phyloP scores from a whole-genome alignment of 2,113 vertebrate species.

The Mesoclemmys tuberculata region DNA sequence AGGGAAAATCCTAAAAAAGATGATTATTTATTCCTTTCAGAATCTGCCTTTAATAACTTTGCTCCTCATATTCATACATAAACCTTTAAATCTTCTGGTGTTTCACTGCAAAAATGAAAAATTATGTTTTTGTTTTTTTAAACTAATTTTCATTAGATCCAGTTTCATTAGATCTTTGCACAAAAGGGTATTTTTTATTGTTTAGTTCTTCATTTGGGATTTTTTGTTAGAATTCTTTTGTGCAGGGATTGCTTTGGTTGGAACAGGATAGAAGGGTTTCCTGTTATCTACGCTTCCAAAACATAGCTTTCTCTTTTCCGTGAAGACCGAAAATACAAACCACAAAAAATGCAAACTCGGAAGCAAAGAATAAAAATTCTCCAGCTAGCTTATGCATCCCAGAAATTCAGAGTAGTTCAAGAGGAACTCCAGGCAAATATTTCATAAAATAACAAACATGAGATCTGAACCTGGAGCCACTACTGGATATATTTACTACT shows the following conservation, averaged over 20 bases:
- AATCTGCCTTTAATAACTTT: background rate
- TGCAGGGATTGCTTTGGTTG: background rate
- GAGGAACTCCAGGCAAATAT: constrained; percentile 29
- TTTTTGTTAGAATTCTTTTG: background rate
- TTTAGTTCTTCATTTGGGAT: background rate
- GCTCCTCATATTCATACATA: constrained; percentile 17
- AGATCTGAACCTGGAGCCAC: constrained; percentile 31
- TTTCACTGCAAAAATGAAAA: background rate
- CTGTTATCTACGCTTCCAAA: background rate
- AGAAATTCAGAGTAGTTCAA: constrained; percentile 20
- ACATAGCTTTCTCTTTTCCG: background rate
- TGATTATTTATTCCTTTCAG: background rate
- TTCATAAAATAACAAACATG: constrained; percentile 32
- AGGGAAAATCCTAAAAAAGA: background rate
- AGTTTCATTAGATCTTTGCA: background rate
- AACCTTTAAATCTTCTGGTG: background rate
- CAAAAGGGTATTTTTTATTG: background rate
- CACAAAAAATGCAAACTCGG: background rate
- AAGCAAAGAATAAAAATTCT: constrained; percentile 1
- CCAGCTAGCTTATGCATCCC: background rate
- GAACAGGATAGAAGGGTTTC: background rate
- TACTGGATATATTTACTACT: background rate
- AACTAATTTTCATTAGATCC: background rate
- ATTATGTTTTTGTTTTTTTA: background rate
- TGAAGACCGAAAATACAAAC: background rate